phyloP scores from a whole-genome alignment of 2,888 invertebrate genomes.

The Tachina fera region DNA sequence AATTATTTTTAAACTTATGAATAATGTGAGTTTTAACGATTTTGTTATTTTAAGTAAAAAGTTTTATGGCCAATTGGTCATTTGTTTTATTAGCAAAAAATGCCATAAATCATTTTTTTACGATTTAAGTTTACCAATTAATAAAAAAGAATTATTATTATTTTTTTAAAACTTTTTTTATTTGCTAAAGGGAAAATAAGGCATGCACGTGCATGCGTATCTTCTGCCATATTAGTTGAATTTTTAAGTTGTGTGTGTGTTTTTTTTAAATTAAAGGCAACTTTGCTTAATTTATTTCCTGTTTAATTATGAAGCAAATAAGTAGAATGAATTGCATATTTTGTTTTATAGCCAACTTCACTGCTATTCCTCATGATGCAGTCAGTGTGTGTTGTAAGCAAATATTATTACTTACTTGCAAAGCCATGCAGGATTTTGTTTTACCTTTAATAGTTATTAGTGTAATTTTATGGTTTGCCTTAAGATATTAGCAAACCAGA shows the following conservation, averaged over 20 bases:
- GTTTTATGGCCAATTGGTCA: not conserved
- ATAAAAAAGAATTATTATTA: not conserved
- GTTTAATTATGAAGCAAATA: no score
- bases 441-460: not conserved
- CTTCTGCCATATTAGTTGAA: not conserved
- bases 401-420: no score
- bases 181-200: no score
- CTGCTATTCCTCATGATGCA: no score
- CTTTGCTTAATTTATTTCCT: no score
- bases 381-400: no score
- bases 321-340: no score
- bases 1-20: not conserved
- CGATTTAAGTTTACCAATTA: constrained; percentile 26
- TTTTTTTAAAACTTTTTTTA: no score
- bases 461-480: not conserved
- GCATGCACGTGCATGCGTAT: no score
- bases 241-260: no score
- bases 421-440: not conserved
- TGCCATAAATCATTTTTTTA: constrained; percentile 26
- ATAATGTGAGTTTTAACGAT: not conserved
- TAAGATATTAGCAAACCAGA: not conserved
- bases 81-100: not conserved
- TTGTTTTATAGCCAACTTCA: no score
- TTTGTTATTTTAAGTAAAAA: constrained; percentile 3
- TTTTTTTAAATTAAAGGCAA: no score